Base-by-base conservation (phyloP, 1,140 invertebrate species). In the Zaprionus lachaisei region DNA sequence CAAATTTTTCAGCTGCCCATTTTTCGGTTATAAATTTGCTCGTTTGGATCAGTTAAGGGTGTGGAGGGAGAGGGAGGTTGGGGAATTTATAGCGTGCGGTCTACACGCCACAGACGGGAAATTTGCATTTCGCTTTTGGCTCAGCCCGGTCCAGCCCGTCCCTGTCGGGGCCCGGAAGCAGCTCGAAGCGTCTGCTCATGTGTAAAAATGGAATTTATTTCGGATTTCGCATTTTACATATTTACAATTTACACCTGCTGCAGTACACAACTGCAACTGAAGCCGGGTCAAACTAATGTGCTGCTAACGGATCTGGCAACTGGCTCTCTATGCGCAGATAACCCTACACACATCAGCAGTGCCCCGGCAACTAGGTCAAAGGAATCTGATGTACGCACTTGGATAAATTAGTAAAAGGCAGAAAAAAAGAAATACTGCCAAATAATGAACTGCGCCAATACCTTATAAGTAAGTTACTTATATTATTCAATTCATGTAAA, bases 21-120 rank as follows among this genome's bases (percentile, higher is more conserved):
- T 87, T 70, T 83, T 81, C 44, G 79, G 85, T 90, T 89, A 89
- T 89, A 89, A 90, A 89, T 89, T 84, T 90, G 74, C 71, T 77
- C 72, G 47, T 56, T 68, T 41, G 55, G 34, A 57, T 41, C 51
- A 56, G 57, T 47, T n/a, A 9, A 11, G 20, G 34, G 5, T 9
- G 14, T 5, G 7, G 20, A n/a, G 49, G 5, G n/a, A 14, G 17
- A 11, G 37, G 3, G 28, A 49, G 22, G 22, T 0, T 5, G n/a
- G 12, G 67, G 66, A 89, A 89, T 89, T 89, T 89, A 89, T 89
- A 79, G 83, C 79, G 60, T 77, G 75, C 54, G 75, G 75, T 77
- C 71, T 68, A 55, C 63, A 61, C 54, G 31, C 41, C 63, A 58
- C 60, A 69, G 71, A 67, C 61, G 79, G 22, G 76, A 90, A 89